A percentile compares a stretch with the other conserved stretches of the same genome.
These are phyloP conservation scores for Danio albolineatus DNA, from an alignment of 2,797 vertebrate genomes.

Conservation along the genomic window DNA sequence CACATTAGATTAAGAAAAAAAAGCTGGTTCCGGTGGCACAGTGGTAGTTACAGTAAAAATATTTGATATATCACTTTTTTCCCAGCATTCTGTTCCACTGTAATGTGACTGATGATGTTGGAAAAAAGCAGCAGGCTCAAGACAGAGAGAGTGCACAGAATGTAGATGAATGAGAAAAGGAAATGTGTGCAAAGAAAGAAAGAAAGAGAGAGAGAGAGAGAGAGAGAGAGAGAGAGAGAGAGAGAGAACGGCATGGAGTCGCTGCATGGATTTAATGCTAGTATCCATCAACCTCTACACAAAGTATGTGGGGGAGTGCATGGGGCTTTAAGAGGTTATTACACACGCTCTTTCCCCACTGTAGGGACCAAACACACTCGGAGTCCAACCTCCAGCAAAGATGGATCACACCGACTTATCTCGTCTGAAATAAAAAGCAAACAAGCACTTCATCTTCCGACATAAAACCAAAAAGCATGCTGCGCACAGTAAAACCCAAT, in stretches of 20 bases:
- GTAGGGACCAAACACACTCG: constrained; percentile 46
- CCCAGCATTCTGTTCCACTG: constrained; percentile 32
- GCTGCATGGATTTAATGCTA: constrained; percentile 49
- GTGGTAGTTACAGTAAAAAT: constrained; percentile 43
- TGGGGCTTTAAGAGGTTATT: constrained; percentile 45
- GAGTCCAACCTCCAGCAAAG: constrained; percentile 39
- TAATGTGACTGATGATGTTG: constrained; percentile 44
- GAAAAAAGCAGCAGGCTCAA: constrained; percentile 27
- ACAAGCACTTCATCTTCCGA: constrained; percentile 61
- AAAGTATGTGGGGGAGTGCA: constrained; percentile 45
- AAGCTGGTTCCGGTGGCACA: constrained; percentile 29
- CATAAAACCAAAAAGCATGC: constrained; percentile 18
- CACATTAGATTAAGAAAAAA: constrained; percentile 41
- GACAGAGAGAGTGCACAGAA: constrained; percentile 33
- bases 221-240: constrained; percentile 11
- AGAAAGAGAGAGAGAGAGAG: too few relatives aligned
- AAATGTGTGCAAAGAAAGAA: constrained; percentile 39
- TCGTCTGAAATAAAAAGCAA: constrained; percentile 60
- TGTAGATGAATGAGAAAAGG: constrained; percentile 46
- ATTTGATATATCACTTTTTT: constrained; percentile 28
- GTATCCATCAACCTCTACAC: constrained; percentile 54
- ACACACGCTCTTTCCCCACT: constrained; percentile 34
- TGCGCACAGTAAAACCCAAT: not conserved
- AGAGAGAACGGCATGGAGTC: constrained; percentile 5
- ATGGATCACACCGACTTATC: constrained; percentile 61